phyloP scores from a whole-genome alignment of 2,797 vertebrate species.

The Buphagus erythrorhynchus region DNA sequence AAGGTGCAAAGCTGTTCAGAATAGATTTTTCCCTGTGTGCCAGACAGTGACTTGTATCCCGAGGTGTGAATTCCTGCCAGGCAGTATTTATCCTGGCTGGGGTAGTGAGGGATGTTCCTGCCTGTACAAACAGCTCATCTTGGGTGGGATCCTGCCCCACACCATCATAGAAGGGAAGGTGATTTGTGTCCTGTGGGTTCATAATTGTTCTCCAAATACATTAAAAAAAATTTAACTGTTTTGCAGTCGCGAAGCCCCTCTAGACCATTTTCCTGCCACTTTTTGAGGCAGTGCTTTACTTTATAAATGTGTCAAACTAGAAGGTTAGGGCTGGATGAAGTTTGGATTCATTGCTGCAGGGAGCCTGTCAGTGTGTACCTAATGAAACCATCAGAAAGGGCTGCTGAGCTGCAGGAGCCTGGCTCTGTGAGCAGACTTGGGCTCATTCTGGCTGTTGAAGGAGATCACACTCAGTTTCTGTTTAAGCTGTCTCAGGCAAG shows the following conservation, averaged over 20 bases:
- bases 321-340: not conserved
- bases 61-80: not conserved
- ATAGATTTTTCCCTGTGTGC: not conserved
- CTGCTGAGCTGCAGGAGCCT: not conserved
- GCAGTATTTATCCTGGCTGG: not conserved
- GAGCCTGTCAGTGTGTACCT: not conserved
- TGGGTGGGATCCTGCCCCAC: not conserved
- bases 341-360: not conserved
- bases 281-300: not conserved
- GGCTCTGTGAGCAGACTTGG: rapidly evolving
- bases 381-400: not conserved
- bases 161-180: rapidly evolving
- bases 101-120: not conserved
- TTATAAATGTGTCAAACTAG: rapidly evolving
- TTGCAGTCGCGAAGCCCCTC: not conserved
- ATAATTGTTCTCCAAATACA: not conserved
- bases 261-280: not conserved
- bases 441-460: not conserved
- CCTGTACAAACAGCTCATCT: not conserved
- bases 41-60: not conserved
- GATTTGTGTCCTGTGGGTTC: rapidly evolving
- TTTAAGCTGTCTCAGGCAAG: not conserved
- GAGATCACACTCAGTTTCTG: not conserved
- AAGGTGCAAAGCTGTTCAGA: not conserved
- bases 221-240: not conserved